Base-by-base conservation (phyloP, 2,113 vertebrate species). In the Erythrocebus patas region DNA sequence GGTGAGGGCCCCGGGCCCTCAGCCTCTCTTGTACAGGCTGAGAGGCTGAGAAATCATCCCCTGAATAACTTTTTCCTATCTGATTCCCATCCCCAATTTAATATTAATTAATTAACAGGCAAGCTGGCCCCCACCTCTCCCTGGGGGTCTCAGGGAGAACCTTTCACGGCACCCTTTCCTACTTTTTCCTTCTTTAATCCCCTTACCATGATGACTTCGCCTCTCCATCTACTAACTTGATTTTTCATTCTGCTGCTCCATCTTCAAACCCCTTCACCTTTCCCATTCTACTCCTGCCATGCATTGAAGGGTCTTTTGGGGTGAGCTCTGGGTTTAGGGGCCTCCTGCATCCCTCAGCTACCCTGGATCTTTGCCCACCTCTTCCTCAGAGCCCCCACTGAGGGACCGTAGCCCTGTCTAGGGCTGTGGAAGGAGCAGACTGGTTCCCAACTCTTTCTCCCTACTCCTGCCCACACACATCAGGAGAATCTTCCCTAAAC, bases 1-100 rank as follows among this genome's bases (percentile, higher is more conserved):
- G 99, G 99, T 99, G 99, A 99, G 90, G 91, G 93, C 88, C 98
- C 98, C 91, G 91, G 16, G 98, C 87, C 98, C 97, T 97, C 94
- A 94, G 97, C n/a, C 32, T 43, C 97, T 98, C 98, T 93, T 98
- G 98, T 99, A 98, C 98, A 99, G 98, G 97, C 97, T 98, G 98
- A 98, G 98, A 98, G 97, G 98, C 98, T 97, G 98, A 98, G 96
- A 97, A 50, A 43, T 88, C 96, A 97, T 97, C 98, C 98, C 98
- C 90, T 93, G 96, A 98, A 98, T 96, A 85, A 98, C 97, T 96
- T 98, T 95, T 95, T 95, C 97, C 97, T 82, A 52, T 97, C 94
- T 91, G 68, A 97, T 93, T 97, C 97, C 98, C 89, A 98, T 87
- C 97, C 98, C 97, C 98, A 96, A 96, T 98, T 98, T 98, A 99